A percentile compares a stretch with the other conserved stretches of the same genome.
phyloP scores from a whole-genome alignment of 2,888 invertebrate species.

The Zaprionus bogoriensis region DNA sequence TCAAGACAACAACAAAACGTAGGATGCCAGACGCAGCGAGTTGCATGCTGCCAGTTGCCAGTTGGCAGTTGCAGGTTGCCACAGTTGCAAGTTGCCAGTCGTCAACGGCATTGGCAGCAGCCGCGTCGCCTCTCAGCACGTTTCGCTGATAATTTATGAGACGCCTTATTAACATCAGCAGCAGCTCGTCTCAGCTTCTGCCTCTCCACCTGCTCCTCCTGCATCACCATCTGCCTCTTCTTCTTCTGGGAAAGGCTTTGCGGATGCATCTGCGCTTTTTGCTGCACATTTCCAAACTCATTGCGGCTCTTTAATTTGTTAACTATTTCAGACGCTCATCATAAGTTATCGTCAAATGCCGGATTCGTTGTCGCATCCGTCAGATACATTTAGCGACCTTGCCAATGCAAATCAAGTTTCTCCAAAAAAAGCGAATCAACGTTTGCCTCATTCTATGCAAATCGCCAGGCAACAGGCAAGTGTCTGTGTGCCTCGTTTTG shows the following conservation, averaged over 20 bases:
- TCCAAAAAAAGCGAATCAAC: constrained; percentile 7
- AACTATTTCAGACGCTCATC: constrained; percentile 76
- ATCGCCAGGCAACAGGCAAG: constrained; percentile 37
- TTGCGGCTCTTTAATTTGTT: constrained; percentile 78
- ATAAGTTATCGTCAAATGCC: constrained; percentile 61
- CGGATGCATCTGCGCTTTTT: constrained; percentile 57
- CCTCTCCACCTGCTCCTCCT: background rate
- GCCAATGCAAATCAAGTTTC: constrained; percentile 59
- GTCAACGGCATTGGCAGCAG: constrained; percentile 30
- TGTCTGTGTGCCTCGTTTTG: constrained; percentile 57
- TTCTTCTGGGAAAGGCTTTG: constrained; percentile 63
- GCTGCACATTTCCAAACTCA: constrained; percentile 42
- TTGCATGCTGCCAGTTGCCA: constrained; percentile 11
- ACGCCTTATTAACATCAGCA: constrained; percentile 80
- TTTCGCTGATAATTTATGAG: constrained; percentile 79
- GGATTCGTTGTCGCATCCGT: background rate
- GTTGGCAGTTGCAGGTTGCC: constrained; percentile 19
- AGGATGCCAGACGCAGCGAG: constrained; percentile 10
- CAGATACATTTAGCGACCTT: constrained; percentile 6
- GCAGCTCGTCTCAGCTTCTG: constrained; percentile 17
- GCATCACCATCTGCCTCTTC: background rate
- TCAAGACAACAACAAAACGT: constrained; percentile 58
- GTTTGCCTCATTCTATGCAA: constrained; percentile 67
- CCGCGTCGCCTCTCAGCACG: constrained; percentile 52
- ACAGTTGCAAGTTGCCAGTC: constrained; percentile 15